phyloP scores from a whole-genome alignment of 1,140 invertebrate genomes.

The Wiebesia pumilae region DNA sequence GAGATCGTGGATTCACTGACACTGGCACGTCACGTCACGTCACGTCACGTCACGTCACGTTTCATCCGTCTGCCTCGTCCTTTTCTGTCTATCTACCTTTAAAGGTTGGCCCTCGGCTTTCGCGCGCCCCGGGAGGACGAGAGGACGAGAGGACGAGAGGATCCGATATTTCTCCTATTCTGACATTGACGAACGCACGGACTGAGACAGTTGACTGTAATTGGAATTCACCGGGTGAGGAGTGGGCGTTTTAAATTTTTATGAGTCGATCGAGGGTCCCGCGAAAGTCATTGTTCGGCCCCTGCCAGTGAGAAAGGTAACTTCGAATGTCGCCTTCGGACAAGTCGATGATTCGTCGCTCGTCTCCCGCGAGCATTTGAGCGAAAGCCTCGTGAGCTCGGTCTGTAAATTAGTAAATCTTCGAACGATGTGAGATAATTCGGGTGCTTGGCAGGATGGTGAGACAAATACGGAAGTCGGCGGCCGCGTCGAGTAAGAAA shows the following conservation, averaged over 20 bases:
- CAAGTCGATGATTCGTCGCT: neutral
- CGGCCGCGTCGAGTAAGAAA: neutral
- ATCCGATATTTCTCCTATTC: neutral
- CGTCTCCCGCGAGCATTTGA: neutral
- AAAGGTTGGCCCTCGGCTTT: neutral
- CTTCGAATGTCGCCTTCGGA: too few relatives aligned
- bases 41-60: neutral
- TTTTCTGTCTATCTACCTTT: neutral
- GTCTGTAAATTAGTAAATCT: neutral
- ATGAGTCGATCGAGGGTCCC: too few relatives aligned
- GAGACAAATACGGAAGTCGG: neutral
- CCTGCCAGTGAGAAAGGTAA: too few relatives aligned
- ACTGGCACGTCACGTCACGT: neutral
- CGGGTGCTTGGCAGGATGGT: neutral
- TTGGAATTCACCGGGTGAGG: neutral
- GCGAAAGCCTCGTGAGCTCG: neutral
- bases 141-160: neutral
- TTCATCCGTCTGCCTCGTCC: neutral
- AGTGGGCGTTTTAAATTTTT: too few relatives aligned
- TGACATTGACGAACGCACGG: neutral
- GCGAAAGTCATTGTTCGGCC: too few relatives aligned
- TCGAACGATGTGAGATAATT: neutral
- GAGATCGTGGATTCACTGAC: slow-evolving; percentile 17
- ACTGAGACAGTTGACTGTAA: neutral
- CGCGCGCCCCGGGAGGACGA: too few relatives aligned